A percentile compares a stretch with the other conserved stretches of the same genome.
Evolutionary conservation across 2,888 invertebrate genomes (phyloP).

Genomic region (Dione juno): DNA sequence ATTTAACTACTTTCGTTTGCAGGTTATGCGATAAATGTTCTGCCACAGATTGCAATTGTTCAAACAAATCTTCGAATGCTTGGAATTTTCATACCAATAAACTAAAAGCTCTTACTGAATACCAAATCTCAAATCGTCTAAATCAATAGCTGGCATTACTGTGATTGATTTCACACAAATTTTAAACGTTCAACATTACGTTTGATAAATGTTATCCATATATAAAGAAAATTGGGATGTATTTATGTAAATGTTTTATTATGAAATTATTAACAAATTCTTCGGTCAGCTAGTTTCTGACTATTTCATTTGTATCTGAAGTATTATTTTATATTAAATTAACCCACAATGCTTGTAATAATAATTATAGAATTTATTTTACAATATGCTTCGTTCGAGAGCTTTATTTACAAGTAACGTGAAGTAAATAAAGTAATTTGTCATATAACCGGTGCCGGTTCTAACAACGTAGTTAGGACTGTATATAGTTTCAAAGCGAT

Average conservation of each 20-base stretch:
- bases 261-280: no score
- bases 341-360: no score
- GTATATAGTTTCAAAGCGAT: slow-evolving; percentile 27
- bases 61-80: slow-evolving; percentile 25
- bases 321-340: no score
- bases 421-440: slow-evolving; percentile 10
- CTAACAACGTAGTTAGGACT: neutral
- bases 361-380: neutral
- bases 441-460: neutral
- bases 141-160: slow-evolving; percentile 24
- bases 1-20: neutral
- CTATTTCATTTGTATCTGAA: no score
- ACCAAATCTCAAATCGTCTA: slow-evolving; percentile 22
- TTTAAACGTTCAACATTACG: slow-evolving; percentile 10
- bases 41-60: neutral
- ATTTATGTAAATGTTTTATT: neutral
- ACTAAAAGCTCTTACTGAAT: slow-evolving; percentile 25
- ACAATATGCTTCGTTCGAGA: neutral
- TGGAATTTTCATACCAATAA: slow-evolving; percentile 20
- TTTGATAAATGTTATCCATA: neutral
- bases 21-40: slow-evolving; percentile 11
- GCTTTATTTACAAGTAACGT: neutral
- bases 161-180: slow-evolving; percentile 16
- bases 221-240: neutral
- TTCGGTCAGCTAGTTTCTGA: neutral